phyloP scores from a whole-genome alignment of 2,113 vertebrate genomes.

The Plecturocebus donacophilus region DNA sequence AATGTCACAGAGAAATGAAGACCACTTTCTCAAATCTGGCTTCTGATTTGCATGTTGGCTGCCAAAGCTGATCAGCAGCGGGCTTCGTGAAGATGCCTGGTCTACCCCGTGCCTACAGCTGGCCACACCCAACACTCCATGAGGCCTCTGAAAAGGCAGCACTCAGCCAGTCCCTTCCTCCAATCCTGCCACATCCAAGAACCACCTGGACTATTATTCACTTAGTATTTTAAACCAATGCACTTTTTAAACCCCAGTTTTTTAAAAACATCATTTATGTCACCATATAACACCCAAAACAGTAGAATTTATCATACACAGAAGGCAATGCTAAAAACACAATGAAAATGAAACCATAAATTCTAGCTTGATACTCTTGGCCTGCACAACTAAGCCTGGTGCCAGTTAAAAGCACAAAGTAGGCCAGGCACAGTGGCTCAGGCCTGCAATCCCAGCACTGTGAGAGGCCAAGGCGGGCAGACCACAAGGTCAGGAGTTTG shows the following conservation, averaged over 20 bases:
- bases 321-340: neutral
- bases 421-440: no score
- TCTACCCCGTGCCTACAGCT: neutral
- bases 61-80: fast-evolving
- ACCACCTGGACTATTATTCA: neutral
- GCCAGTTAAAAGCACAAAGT: neutral
- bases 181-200: neutral
- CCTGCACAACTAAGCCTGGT: neutral
- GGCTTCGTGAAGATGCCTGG: neutral
- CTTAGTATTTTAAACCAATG: neutral
- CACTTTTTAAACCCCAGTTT: neutral
- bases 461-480: no score
- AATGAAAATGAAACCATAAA: neutral
- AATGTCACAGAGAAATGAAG: neutral
- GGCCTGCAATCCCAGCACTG: no score
- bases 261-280: neutral
- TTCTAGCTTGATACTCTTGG: neutral
- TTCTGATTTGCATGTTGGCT: neutral
- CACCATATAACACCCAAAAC: neutral
- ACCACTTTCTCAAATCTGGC: neutral
- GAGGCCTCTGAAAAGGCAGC: neutral
- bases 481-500: no score
- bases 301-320: neutral
- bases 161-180: neutral
- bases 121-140: fast-evolving